These are phyloP conservation scores for Cerceris rybyensis DNA, from an alignment of 2,888 invertebrate species.

Conservation along the genomic window DNA sequence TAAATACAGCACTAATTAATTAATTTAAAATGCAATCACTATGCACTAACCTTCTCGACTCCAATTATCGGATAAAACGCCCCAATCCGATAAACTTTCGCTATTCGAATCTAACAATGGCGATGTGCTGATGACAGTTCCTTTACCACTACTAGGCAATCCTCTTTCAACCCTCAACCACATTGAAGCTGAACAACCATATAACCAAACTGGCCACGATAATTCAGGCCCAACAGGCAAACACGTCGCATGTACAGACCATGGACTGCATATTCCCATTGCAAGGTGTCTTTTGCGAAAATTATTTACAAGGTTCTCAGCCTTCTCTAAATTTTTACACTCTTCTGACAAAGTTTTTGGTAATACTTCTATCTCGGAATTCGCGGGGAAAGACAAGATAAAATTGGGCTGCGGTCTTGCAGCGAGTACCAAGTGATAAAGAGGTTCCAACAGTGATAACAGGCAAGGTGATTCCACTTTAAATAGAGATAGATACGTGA, in stretches of 20 bases:
- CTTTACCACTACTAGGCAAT: constrained; percentile 61
- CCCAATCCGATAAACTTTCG: constrained; percentile 80
- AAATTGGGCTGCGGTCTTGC: constrained; percentile 84
- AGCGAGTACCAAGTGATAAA: constrained; percentile 83
- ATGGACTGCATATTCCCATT: constrained; percentile 78
- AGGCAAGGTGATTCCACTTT: constrained; percentile 84
- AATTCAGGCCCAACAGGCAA: constrained; percentile 77
- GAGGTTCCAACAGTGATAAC: constrained; percentile 83
- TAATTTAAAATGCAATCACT: neutral
- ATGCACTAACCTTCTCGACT: constrained; percentile 76
- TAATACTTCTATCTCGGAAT: constrained; percentile 17
- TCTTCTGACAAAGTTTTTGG: constrained; percentile 62
- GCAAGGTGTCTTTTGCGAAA: constrained; percentile 77
- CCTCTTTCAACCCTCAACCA: constrained; percentile 84
- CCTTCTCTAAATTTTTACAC: constrained; percentile 74
- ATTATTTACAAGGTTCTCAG: constrained; percentile 78
- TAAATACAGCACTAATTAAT: too few species aligned
- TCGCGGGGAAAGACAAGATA: constrained; percentile 83
- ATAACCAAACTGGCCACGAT: constrained; percentile 85
- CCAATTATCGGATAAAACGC: constrained; percentile 79
- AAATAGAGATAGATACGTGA: constrained; percentile 85
- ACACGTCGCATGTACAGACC: constrained; percentile 79
- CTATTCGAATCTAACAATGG: constrained; percentile 73
- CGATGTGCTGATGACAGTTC: constrained; percentile 58
- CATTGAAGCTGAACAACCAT: constrained; percentile 84